Evolutionary conservation across 2,113 vertebrate genomes (phyloP), one percentile per base, ranked within the genome.

Genomic region (Megaceryle maxima): DNA sequence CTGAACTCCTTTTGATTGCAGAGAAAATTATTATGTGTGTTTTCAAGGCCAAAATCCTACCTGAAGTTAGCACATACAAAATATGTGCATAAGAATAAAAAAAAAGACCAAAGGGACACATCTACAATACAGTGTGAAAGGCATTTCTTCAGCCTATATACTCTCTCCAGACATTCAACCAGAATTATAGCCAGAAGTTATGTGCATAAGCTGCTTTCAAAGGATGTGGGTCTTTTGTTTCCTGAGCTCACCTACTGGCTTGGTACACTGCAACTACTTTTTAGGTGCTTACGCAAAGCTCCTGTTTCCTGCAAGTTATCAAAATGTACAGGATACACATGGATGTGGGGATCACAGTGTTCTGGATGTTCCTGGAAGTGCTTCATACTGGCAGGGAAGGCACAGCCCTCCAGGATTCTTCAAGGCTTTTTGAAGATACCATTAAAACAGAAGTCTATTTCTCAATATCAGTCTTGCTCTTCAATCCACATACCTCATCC

Each of bases 101-200:
- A 60, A 50, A n/a, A 51, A 76, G 19, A 74, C 29, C 37, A 63
- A 86, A 90, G 13, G 24, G 2, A 70, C 50, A 66, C 3, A 88
- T n/a, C 11, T 50, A 67, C 5, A 11, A 11, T 26, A 19, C 4
- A 63, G 7, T 21, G 15, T 3, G 5, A 83, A 77, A 46, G 13
- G 39, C 22, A 39, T 83, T 88, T 87, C 41, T 77, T 41, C 8
- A 67, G 50, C 18, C 16, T 10, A 15, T 25, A 19, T 48, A 66
- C 6, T 4, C 17, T 78, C 13, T 72, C 25, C 29, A 43, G 37
- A 70, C 6, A 39, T 67, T 66, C 0, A 0, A 0, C 48, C 10
- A n/a, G n/a, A 80, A 74, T 75, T n/a, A 35, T 9, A 37, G 19
- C 13, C 41, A 63, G 2, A 80, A 55, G 37, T 37, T 17, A 56